phyloP scores from a whole-genome alignment of 2,888 invertebrate species.

The Ophraella communa region DNA sequence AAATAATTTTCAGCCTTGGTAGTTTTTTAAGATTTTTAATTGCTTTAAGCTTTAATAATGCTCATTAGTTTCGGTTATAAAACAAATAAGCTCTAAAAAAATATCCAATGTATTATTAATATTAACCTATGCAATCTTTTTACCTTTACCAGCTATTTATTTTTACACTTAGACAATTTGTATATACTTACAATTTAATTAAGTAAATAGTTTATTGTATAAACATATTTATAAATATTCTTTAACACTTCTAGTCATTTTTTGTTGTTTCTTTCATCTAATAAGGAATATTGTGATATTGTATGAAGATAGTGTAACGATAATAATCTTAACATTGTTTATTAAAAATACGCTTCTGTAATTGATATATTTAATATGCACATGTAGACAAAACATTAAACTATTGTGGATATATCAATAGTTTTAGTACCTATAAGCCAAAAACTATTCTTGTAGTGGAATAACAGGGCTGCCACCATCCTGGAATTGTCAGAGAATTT shows the following conservation, averaged over 20 bases:
- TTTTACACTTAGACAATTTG: conserved; percentile 29
- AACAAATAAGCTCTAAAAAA: too few species aligned
- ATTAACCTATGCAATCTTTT: too few species aligned
- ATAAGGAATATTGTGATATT: conserved; percentile 47
- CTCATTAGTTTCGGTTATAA: too few species aligned
- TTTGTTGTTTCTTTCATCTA: conserved; percentile 19
- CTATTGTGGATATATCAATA: conserved; percentile 13
- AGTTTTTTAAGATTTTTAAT: too few species aligned
- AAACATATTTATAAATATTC: conserved; percentile 23
- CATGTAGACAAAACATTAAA: conserved; percentile 46
- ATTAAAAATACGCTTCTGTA: conserved; percentile 35
- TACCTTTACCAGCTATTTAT: neutral
- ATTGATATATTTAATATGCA: conserved; percentile 38
- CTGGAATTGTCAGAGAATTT: too few species aligned
- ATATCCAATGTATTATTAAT: neutral
- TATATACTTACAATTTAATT: conserved; percentile 10
- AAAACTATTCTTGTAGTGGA: neutral
- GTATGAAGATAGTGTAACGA: conserved; percentile 42
- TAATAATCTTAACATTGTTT: conserved; percentile 33
- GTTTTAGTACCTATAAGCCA: neutral
- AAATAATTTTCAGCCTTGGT: too few species aligned
- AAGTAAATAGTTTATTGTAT: conserved; percentile 20
- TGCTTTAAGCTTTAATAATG: too few species aligned
- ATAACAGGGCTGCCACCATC: too few species aligned
- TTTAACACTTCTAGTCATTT: conserved; percentile 41